Percentiles rank a stretch among this genome's conserved stretches.
Evolutionary conservation across 92 coral and sea anemone genomes (phyloP).

Genomic region (Heteractis magnifica): DNA sequence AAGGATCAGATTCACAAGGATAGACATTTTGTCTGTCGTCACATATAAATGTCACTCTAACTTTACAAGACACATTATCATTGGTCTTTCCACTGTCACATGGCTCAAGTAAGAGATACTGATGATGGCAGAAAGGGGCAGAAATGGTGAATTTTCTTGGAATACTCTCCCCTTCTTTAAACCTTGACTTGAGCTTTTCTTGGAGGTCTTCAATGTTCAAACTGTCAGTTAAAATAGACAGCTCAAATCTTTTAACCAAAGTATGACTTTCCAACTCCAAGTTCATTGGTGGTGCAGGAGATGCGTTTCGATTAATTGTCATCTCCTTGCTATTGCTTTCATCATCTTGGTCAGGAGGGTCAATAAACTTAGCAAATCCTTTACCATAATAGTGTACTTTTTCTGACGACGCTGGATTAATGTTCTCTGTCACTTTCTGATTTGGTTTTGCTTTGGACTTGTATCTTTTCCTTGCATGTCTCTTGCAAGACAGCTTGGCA

Average conservation of each 20-base stretch:
- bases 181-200: constrained; percentile 43
- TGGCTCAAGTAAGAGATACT: constrained; percentile 10
- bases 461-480: background rate
- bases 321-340: constrained; percentile 2
- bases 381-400: constrained; percentile 30
- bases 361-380: constrained; percentile 54
- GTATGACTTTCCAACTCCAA: background rate
- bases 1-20: background rate
- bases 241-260: background rate
- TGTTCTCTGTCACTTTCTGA: background rate
- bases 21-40: background rate
- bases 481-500: background rate
- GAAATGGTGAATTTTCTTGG: constrained; percentile 61
- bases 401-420: constrained; percentile 46
- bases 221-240: constrained; percentile 24
- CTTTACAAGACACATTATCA: background rate
- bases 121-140: constrained; percentile 1
- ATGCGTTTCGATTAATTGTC: background rate
- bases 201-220: constrained; percentile 20
- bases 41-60: background rate
- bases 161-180: constrained; percentile 36
- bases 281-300: background rate
- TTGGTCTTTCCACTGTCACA: background rate
- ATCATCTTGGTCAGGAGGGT: constrained; percentile 1
- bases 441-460: background rate